Evolutionary conservation across 2,113 vertebrate genomes (phyloP).

Genomic region (Phycodurus eques): DNA sequence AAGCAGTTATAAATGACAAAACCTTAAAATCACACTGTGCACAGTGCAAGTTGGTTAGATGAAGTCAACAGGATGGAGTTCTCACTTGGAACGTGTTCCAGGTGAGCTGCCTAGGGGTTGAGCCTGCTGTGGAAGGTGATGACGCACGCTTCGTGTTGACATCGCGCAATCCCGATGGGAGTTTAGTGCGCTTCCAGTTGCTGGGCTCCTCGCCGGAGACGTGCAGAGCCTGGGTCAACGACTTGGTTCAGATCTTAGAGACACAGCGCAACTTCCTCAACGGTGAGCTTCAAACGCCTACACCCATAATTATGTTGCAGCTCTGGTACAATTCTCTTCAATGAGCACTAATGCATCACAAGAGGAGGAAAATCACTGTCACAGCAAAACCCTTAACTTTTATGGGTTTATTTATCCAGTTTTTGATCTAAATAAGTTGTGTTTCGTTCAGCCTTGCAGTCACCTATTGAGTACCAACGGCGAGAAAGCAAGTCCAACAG

Average conservation of each 20-base stretch:
- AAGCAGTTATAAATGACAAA: background rate
- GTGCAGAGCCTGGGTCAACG: constrained; percentile 81
- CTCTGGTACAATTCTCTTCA: background rate
- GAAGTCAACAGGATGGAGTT: background rate
- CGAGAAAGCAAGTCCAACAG: constrained; percentile 89
- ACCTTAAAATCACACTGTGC: background rate
- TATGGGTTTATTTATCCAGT: background rate
- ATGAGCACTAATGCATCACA: background rate
- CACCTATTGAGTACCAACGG: constrained; percentile 91
- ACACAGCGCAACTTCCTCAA: constrained; percentile 90
- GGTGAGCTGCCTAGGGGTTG: constrained; percentile 88
- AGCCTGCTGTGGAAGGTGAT: constrained; percentile 79
- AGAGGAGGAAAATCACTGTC: background rate
- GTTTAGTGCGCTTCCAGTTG: constrained; percentile 77
- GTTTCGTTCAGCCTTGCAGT: constrained; percentile 80
- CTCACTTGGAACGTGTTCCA: constrained; percentile 62
- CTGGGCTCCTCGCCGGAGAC: constrained; percentile 74
- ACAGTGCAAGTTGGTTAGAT: background rate
- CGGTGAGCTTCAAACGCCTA: constrained; percentile 62
- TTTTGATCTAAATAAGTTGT: background rate
- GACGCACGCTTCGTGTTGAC: constrained; percentile 82
- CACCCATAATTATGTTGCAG: background rate
- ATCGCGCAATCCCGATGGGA: constrained; percentile 83
- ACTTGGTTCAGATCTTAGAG: constrained; percentile 86
- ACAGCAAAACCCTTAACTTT: background rate